phyloP scores from a whole-genome alignment of 2,113 vertebrate genomes.

The Microtus oregoni region DNA sequence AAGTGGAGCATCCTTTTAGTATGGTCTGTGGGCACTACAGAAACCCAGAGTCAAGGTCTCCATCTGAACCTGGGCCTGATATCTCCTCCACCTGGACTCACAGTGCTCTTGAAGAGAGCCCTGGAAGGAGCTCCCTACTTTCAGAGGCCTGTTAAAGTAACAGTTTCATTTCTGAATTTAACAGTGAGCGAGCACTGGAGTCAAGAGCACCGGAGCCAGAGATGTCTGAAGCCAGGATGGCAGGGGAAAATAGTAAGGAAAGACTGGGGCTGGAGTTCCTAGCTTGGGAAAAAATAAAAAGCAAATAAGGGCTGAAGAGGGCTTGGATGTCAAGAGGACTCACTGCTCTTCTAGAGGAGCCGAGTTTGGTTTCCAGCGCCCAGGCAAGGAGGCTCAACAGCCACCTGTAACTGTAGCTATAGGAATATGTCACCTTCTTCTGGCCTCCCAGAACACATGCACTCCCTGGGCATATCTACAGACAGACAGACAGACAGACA shows the following conservation, averaged over 20 bases:
- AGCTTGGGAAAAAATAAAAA: neutral
- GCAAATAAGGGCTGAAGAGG: neutral
- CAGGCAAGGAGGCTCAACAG: neutral
- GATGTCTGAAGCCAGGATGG: neutral
- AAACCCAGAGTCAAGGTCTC: too few relatives aligned
- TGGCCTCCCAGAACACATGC: neutral
- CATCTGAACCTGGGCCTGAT: neutral
- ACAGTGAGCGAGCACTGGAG: accelerated
- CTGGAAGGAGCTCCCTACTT: neutral
- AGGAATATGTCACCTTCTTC: neutral
- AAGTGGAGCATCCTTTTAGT: neutral
- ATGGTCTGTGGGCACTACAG: accelerated
- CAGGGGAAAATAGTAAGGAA: neutral
- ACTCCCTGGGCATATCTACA: neutral
- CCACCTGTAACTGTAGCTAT: neutral
- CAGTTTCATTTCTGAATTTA: neutral
- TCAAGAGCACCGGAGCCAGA: too few relatives aligned
- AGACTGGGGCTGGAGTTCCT: neutral
- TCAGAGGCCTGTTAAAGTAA: neutral
- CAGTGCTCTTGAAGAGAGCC: neutral
- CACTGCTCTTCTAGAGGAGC: neutral
- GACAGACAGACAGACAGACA: neutral
- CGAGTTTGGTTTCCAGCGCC: neutral
- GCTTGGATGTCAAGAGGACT: neutral
- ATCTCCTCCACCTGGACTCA: neutral